phyloP scores from a whole-genome alignment of 2,888 invertebrate species.

The Tipula vernalis region DNA sequence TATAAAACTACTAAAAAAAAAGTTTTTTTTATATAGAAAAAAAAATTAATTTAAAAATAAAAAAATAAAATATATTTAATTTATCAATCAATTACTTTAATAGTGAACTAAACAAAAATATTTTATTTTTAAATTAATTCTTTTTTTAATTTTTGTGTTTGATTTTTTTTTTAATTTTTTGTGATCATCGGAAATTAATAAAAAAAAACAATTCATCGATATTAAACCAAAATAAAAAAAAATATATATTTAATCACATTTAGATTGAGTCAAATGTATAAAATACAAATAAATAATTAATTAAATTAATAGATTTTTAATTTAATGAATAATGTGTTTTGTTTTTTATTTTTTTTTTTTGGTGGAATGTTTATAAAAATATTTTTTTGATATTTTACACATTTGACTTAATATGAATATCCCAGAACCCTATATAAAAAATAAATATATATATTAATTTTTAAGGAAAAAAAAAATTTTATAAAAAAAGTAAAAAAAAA shows the following conservation, averaged over 20 bases:
- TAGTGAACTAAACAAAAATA: not conserved
- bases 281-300: not conserved
- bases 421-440: slow-evolving; percentile 8
- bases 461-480: slow-evolving; percentile 5
- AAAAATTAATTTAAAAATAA: slow-evolving; percentile 8
- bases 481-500: not conserved
- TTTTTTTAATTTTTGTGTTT: slow-evolving; percentile 10
- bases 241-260: not conserved
- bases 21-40: slow-evolving; percentile 6
- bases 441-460: slow-evolving; percentile 8
- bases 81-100: not conserved
- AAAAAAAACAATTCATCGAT: not conserved
- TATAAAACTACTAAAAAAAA: slow-evolving; percentile 36
- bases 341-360: slow-evolving; percentile 17
- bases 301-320: slow-evolving; percentile 12
- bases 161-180: slow-evolving; percentile 9
- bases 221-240: slow-evolving; percentile 6
- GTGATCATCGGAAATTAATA: slow-evolving; percentile 4
- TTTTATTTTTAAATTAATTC: slow-evolving; percentile 7
- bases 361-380: slow-evolving; percentile 16
- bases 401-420: not conserved
- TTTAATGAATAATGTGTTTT: slow-evolving; percentile 15
- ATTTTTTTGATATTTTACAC: slow-evolving; percentile 7
- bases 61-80: not conserved
- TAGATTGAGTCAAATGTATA: not conserved